Evolutionary conservation across 2,888 invertebrate species (phyloP).

Genomic region (Eledona agricola): DNA sequence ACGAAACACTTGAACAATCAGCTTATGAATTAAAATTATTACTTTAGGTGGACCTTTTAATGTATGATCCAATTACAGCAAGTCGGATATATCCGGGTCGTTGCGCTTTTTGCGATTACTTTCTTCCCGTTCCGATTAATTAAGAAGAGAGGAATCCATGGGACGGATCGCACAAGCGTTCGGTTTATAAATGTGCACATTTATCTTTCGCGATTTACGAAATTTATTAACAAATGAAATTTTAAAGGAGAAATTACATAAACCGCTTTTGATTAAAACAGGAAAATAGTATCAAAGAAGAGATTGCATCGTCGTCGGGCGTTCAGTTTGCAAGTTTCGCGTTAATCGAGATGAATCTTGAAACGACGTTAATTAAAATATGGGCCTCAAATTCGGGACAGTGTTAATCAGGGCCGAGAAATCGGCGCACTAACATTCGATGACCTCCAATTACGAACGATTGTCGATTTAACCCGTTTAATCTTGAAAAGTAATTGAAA

Average conservation of each 20-base stretch:
- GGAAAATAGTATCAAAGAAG: conserved; percentile 35
- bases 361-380: conserved; percentile 36
- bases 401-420: conserved; percentile 24
- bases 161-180: too few species aligned
- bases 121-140: too few species aligned
- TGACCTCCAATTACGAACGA: conserved; percentile 28
- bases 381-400: conserved; percentile 19
- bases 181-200: conserved; percentile 8
- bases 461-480: conserved; percentile 29
- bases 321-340: conserved; percentile 32
- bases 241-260: conserved; percentile 20
- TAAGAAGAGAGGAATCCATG: too few species aligned
- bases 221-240: conserved; percentile 24
- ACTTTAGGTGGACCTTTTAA: too few species aligned
- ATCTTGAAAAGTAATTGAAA: conserved; percentile 35
- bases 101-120: too few species aligned
- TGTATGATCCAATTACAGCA: too few species aligned
- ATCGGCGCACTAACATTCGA: conserved; percentile 23
- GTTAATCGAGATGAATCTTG: conserved; percentile 36
- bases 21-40: too few species aligned
- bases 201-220: conserved; percentile 4
- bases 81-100: too few species aligned
- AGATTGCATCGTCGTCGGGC: conserved; percentile 31
- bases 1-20: too few species aligned
- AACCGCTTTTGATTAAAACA: conserved; percentile 30